Percentiles rank a stretch among this genome's conserved stretches.
Conservation (phyloP, 2,888 invertebrate species). For the Spialia ferax region DNA sequence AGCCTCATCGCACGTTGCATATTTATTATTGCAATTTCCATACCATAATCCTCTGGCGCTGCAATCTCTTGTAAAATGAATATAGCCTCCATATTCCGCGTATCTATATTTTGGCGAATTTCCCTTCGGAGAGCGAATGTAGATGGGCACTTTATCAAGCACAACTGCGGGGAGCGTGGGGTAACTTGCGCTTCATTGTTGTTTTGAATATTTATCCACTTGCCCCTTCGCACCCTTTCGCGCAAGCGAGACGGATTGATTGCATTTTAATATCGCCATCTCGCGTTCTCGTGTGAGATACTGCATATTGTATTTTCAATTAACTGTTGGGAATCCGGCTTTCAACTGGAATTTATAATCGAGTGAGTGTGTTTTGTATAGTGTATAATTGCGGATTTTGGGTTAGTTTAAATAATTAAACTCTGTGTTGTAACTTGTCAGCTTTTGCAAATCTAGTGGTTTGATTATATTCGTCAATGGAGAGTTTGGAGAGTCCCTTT, state of each 20-base stretch:
- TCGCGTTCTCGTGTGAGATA: slow-evolving; percentile 7
- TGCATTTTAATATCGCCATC: slow-evolving; percentile 7
- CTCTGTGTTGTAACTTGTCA: background rate
- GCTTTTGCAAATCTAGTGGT: background rate
- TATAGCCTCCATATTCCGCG: slow-evolving; percentile 28
- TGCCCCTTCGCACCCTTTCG: slow-evolving; percentile 32
- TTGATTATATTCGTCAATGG: background rate
- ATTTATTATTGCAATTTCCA: slow-evolving; percentile 37
- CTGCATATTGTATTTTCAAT: slow-evolving; percentile 34
- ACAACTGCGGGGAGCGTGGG: slow-evolving; percentile 27
- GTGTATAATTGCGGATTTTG: slow-evolving; percentile 2
- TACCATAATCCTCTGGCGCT: slow-evolving; percentile 32
- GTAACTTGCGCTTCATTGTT: slow-evolving; percentile 37
- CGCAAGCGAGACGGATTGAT: slow-evolving; percentile 23
- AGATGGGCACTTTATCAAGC: slow-evolving; percentile 38
- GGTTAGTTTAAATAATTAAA: slow-evolving; percentile 5
- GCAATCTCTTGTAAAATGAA: slow-evolving; percentile 37
- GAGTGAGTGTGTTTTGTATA: slow-evolving; percentile 2
- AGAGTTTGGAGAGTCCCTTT: background rate
- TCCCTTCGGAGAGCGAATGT: slow-evolving; percentile 39
- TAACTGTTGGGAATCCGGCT: slow-evolving; percentile 15
- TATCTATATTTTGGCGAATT: slow-evolving; percentile 34
- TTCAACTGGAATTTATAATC: slow-evolving; percentile 23
- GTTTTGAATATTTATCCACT: slow-evolving; percentile 40
- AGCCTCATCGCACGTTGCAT: slow-evolving; percentile 21